Evolutionary conservation across 2,113 vertebrate species (phyloP).

Genomic region (Diphyllodes magnificus): DNA sequence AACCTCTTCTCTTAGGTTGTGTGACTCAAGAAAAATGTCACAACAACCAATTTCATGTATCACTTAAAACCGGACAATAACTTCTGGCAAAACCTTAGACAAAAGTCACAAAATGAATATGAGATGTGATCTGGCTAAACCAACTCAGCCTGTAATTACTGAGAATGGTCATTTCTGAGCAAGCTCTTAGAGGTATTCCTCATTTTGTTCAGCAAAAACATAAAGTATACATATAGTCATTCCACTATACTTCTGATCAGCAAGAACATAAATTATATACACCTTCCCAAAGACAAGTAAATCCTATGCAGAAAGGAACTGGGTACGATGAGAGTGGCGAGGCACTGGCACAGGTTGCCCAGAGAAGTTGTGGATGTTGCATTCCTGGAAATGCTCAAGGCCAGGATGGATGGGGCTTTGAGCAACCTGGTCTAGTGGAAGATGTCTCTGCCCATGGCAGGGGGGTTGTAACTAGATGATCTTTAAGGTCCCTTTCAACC

Average conservation of each 20-base stretch:
- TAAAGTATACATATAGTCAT: background rate
- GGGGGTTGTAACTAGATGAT: background rate
- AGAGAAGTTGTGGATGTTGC: background rate
- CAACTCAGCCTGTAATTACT: background rate
- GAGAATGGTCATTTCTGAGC: background rate
- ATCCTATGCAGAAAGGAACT: background rate
- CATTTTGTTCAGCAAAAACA: background rate
- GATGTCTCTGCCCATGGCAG: background rate
- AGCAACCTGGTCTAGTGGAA: background rate
- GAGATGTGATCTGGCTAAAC: background rate
- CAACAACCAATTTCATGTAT: fast-evolving
- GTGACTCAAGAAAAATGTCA: background rate
- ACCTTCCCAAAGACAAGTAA: background rate
- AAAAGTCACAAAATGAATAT: background rate
- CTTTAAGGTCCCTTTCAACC: background rate
- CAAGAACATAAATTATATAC: background rate
- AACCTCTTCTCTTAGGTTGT: background rate
- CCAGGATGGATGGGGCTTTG: fast-evolving
- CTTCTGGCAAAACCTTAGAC: background rate
- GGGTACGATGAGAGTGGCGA: fast-evolving
- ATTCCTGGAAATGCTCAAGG: background rate
- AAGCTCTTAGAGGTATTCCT: background rate
- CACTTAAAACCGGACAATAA: background rate
- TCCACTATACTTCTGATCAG: background rate
- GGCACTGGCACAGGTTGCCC: background rate